These are phyloP conservation scores for Perizoma flavofasciatum DNA, from an alignment of 2,888 invertebrate species.

Conservation along the genomic window DNA sequence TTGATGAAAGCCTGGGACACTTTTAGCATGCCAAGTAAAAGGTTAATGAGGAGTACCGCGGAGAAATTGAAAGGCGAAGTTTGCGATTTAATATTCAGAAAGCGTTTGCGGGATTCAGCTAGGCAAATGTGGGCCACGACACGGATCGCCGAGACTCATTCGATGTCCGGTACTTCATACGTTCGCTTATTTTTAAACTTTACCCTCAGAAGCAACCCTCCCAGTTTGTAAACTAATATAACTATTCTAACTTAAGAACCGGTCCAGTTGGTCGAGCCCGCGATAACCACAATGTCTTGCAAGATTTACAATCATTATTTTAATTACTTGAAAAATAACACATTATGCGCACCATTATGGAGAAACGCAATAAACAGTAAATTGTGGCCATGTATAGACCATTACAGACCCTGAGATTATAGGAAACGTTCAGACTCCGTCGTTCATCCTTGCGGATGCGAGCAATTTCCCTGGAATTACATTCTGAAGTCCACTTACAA, in stretches of 20 bases:
- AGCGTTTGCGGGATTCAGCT: conserved; percentile 69
- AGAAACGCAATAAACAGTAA: conserved; percentile 23
- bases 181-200: conserved; percentile 43
- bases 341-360: conserved; percentile 10
- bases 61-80: conserved; percentile 69
- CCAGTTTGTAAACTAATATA: conserved; percentile 3
- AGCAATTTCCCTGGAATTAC: conserved; percentile 26
- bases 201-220: conserved; percentile 28
- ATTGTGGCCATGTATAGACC: conserved; percentile 9
- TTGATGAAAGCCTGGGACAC: conserved; percentile 50
- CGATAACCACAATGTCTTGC: neutral
- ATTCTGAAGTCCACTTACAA: conserved; percentile 11
- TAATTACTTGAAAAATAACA: conserved; percentile 3
- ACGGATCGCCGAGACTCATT: conserved; percentile 64
- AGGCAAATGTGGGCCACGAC: conserved; percentile 72
- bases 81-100: conserved; percentile 71
- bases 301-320: conserved; percentile 1
- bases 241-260: conserved; percentile 6
- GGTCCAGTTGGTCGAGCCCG: too few species aligned
- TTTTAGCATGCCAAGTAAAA: conserved; percentile 54
- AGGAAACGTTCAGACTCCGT: conserved; percentile 15
- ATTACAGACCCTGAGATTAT: conserved; percentile 19
- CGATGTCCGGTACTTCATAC: conserved; percentile 44
- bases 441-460: conserved; percentile 26
- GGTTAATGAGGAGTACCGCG: conserved; percentile 49